Evolutionary conservation across 53 echinoderm and acorn worm species (phyloP).

Genomic region (Apostichopus leukothele): DNA sequence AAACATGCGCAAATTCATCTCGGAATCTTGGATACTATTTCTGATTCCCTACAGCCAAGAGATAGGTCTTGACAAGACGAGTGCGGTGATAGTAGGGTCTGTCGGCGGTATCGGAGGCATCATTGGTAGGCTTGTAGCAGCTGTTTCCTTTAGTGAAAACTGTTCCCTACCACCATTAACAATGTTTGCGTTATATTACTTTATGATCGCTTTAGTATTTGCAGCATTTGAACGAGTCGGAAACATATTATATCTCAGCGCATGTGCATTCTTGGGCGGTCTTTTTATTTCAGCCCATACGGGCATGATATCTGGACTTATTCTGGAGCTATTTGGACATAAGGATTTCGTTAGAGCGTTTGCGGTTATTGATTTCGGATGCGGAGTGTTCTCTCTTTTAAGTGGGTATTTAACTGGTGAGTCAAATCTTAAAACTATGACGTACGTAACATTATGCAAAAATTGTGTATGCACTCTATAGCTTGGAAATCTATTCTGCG

Average conservation of each 20-base stretch:
- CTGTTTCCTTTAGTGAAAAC: not conserved
- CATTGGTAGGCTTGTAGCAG: slow-evolving; percentile 2
- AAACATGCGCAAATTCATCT: not conserved
- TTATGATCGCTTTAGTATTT: not conserved
- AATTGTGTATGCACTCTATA: too few species aligned
- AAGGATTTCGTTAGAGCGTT: not conserved
- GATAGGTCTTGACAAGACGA: not conserved
- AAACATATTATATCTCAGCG: not conserved
- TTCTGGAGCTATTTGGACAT: not conserved
- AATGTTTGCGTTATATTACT: not conserved
- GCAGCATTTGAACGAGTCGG: not conserved
- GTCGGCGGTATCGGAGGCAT: not conserved
- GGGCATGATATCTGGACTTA: not conserved
- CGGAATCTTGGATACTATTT: slow-evolving; percentile 3
- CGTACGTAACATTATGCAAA: too few species aligned
- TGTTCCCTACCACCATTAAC: not conserved
- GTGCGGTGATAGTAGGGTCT: not conserved
- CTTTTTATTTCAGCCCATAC: not conserved
- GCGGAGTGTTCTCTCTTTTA: not conserved
- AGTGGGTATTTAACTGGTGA: slow-evolving; percentile 15
- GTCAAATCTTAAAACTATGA: not conserved
- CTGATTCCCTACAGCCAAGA: not conserved
- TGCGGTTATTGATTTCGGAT: not conserved
- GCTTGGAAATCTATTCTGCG: too few species aligned
- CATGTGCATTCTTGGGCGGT: not conserved